Evolutionary conservation across 2,888 invertebrate genomes (phyloP).

Genomic region (Polymixis flavicincta): DNA sequence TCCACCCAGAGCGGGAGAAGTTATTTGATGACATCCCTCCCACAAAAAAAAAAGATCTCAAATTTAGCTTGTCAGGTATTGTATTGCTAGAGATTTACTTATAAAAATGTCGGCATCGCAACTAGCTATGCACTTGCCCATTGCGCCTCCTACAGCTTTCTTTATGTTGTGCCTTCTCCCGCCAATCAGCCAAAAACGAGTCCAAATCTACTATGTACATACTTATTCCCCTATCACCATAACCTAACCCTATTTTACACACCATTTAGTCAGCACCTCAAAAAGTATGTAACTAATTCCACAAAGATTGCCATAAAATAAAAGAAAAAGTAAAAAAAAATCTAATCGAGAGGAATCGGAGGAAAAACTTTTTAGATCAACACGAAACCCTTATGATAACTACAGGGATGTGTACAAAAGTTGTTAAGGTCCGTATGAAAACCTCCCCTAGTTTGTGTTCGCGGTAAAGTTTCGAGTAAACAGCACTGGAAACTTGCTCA

Average conservation of each 20-base stretch:
- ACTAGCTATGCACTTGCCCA: too few species aligned
- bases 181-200: background rate
- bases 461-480: slow-evolving; percentile 66
- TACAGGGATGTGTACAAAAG: slow-evolving; percentile 66
- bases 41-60: too few species aligned
- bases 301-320: slow-evolving; percentile 25
- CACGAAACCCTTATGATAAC: slow-evolving; percentile 66
- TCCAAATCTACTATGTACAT: background rate
- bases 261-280: slow-evolving; percentile 34
- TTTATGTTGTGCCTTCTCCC: background rate
- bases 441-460: slow-evolving; percentile 64
- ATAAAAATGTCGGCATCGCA: too few species aligned
- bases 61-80: background rate
- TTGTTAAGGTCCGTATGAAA: slow-evolving; percentile 66
- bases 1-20: too few species aligned
- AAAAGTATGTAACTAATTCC: slow-evolving; percentile 27
- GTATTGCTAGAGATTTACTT: background rate
- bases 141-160: background rate
- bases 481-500: slow-evolving; percentile 63
- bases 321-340: slow-evolving; percentile 29
- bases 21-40: too few species aligned
- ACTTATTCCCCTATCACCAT: background rate
- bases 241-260: background rate
- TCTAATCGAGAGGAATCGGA: slow-evolving; percentile 62
- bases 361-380: slow-evolving; percentile 69